Percentiles rank a stretch among this genome's conserved stretches.
phyloP scores from a whole-genome alignment of 1,140 invertebrate genomes.

The Lutraria rhynchaena region DNA sequence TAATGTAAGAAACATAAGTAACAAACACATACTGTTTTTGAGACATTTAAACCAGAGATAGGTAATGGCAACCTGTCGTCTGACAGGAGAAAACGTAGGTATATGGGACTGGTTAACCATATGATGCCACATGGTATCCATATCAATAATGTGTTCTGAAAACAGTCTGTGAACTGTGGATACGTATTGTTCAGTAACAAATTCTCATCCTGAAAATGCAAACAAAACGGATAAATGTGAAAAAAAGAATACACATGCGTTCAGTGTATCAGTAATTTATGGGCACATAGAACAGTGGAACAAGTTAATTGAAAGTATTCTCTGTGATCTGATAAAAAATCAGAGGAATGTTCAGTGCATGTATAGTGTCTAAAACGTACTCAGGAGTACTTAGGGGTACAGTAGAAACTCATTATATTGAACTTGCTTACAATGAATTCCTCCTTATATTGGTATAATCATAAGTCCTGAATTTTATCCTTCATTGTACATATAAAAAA shows the following conservation, averaged over 20 bases:
- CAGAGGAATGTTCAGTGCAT: too few relatives aligned
- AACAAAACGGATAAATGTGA: background rate
- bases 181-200: slow-evolving; percentile 89
- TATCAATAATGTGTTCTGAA: slow-evolving; percentile 86
- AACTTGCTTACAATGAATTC: too few relatives aligned
- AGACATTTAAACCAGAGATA: slow-evolving; percentile 32
- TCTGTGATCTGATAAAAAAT: background rate
- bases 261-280: background rate
- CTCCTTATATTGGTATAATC: too few relatives aligned
- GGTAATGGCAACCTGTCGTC: background rate
- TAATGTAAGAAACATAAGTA: background rate
- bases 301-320: background rate
- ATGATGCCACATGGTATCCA: slow-evolving; percentile 94
- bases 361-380: too few relatives aligned
- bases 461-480: too few relatives aligned
- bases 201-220: slow-evolving; percentile 60
- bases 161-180: slow-evolving; percentile 76
- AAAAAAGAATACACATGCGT: background rate
- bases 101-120: slow-evolving; percentile 89
- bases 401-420: too few relatives aligned
- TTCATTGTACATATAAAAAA: too few relatives aligned
- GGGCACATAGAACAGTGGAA: background rate
- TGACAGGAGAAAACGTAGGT: slow-evolving; percentile 83
- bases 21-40: slow-evolving; percentile 43
- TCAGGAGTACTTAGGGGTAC: too few relatives aligned